Percentiles rank a stretch among this genome's conserved stretches.
These are phyloP conservation scores for Dipodomys stephensi DNA, from an alignment of 2,113 vertebrate genomes.

Conservation along the genomic window DNA sequence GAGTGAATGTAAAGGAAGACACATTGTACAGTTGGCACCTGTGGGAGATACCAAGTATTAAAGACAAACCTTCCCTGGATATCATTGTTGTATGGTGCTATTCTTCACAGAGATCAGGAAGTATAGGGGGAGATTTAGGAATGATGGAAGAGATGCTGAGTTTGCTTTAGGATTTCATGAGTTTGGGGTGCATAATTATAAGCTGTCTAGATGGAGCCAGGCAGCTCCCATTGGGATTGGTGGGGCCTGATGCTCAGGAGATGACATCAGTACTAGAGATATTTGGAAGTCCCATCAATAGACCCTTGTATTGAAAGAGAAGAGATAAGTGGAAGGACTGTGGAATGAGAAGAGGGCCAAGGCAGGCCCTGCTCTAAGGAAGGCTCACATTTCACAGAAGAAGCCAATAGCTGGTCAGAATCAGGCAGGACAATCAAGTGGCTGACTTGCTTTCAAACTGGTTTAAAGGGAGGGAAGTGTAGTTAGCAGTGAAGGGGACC, in stretches of 20 bases:
- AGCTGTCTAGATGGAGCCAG: neutral
- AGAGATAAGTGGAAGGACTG: neutral
- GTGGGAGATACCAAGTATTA: neutral
- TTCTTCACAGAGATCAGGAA: neutral
- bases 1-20: neutral
- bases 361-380: neutral
- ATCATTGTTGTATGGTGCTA: neutral
- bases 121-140: neutral
- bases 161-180: slow-evolving; percentile 10
- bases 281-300: neutral
- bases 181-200: neutral
- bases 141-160: neutral
- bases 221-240: neutral
- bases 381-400: neutral
- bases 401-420: neutral
- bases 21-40: neutral
- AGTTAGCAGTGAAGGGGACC: neutral
- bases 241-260: neutral
- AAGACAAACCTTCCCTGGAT: neutral
- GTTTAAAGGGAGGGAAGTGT: neutral
- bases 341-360: neutral
- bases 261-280: neutral
- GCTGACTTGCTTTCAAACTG: neutral
- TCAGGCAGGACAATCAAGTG: neutral
- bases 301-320: slow-evolving; percentile 23